Percentiles rank a stretch among this genome's conserved stretches.
phyloP scores from a whole-genome alignment of 2,888 invertebrate species.

The Aphidoletes aphidimyza region DNA sequence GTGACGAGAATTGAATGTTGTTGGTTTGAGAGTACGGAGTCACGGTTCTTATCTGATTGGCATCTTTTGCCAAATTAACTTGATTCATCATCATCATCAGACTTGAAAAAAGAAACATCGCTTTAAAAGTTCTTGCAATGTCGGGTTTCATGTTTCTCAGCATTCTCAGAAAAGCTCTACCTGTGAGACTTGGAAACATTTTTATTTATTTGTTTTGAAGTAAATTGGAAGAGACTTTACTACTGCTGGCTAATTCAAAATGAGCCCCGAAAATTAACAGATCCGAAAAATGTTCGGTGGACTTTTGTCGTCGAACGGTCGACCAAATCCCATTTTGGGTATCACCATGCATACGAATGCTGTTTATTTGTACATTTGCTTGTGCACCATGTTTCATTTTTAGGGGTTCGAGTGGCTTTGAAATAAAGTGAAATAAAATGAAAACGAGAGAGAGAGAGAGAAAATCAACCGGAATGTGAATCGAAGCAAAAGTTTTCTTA shows the following conservation, averaged over 20 bases:
- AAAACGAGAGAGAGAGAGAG: not conserved
- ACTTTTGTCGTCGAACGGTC: not conserved
- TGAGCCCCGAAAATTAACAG: constrained; percentile 21
- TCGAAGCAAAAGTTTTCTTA: constrained; percentile 21
- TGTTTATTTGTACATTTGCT: not conserved
- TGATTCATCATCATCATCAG: not conserved
- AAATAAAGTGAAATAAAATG: not conserved
- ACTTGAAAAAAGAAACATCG: not conserved
- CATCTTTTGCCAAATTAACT: constrained; percentile 11
- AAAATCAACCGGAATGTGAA: not conserved
- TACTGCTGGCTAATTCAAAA: not conserved
- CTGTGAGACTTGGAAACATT: not conserved
- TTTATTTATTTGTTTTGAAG: not conserved
- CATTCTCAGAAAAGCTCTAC: not conserved
- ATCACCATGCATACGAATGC: not conserved
- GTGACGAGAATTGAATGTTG: no score
- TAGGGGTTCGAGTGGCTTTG: constrained; percentile 7
- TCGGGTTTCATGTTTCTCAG: not conserved
- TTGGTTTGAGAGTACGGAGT: not conserved
- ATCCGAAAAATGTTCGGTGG: not conserved
- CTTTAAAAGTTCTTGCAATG: not conserved
- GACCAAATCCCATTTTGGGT: not conserved
- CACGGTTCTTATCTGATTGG: not conserved
- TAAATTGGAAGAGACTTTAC: not conserved
- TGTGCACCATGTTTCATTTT: not conserved